phyloP scores from a whole-genome alignment of 2,888 invertebrate species.

The Drosophila birchii region DNA sequence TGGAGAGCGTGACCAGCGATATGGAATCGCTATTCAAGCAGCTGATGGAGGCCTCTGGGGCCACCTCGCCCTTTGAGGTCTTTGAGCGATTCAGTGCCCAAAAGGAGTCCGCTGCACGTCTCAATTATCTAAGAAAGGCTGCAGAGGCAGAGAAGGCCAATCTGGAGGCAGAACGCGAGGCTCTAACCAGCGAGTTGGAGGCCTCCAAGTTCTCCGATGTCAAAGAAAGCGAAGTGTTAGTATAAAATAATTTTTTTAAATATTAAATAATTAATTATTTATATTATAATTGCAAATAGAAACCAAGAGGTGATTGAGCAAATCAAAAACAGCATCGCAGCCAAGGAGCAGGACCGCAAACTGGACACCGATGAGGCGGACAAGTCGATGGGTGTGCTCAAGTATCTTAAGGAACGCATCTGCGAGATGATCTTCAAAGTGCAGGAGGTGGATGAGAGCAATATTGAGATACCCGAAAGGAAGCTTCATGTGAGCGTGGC shows the following conservation, averaged over 20 bases:
- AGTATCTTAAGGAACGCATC: conserved; percentile 82
- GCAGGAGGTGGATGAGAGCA: conserved; percentile 84
- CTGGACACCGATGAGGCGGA: conserved; percentile 83
- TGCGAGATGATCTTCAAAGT: conserved; percentile 84
- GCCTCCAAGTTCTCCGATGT: conserved; percentile 92
- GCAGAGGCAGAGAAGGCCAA: conserved; percentile 91
- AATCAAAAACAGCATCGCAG: conserved; percentile 87
- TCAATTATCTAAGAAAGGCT: conserved; percentile 89
- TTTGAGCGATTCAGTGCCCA: conserved; percentile 90
- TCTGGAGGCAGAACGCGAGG: conserved; percentile 88
- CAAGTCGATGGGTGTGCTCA: conserved; percentile 79
- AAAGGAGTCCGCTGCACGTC: conserved; percentile 89
- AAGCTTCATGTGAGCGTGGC: conserved; percentile 72
- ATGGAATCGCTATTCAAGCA: conserved; percentile 90
- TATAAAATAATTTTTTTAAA: background rate
- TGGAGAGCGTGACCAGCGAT: conserved; percentile 79
- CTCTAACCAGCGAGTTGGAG: conserved; percentile 89
- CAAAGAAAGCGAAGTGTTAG: conserved; percentile 92
- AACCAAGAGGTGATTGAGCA: conserved; percentile 90
- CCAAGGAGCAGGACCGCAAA: conserved; percentile 85
- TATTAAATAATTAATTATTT: background rate
- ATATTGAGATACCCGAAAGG: conserved; percentile 75
- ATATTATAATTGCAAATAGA: conserved; percentile 83
- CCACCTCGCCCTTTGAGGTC: conserved; percentile 90
- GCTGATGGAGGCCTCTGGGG: conserved; percentile 91